These are phyloP conservation scores for Melanerpes formicivorus DNA, from an alignment of 2,113 vertebrate species.

Conservation along the genomic window DNA sequence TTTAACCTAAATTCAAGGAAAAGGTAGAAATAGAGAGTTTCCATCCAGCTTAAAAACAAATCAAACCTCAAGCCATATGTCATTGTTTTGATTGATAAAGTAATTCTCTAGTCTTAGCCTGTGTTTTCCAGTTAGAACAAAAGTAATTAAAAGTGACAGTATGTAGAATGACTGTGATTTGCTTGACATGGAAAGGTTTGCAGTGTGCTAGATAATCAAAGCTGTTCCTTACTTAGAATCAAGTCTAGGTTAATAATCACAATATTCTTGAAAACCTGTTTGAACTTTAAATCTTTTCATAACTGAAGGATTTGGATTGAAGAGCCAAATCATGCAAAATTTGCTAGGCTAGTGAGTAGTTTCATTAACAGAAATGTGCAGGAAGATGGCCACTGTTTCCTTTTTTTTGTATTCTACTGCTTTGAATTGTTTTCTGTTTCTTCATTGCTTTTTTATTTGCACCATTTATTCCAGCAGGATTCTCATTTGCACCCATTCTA, in stretches of 20 bases:
- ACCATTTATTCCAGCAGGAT: conserved; percentile 90
- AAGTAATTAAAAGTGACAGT: not conserved
- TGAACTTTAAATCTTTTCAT: conserved; percentile 26
- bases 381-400: conserved; percentile 73
- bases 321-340: conserved; percentile 6
- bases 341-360: not conserved
- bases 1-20: not conserved
- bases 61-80: not conserved
- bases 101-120: conserved; percentile 7
- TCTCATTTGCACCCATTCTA: conserved; percentile 99
- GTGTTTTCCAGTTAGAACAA: not conserved
- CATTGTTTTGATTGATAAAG: not conserved
- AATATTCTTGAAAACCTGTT: conserved; percentile 6
- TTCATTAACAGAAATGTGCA: conserved; percentile 52
- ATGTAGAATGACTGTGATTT: not conserved
- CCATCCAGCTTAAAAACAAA: conserved; percentile 3
- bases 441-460: conserved; percentile 84
- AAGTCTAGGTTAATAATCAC: not conserved
- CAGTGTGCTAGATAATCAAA: not conserved
- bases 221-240: conserved; percentile 3
- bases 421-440: conserved; percentile 83
- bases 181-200: not conserved
- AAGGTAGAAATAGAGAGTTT: not conserved
- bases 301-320: conserved; percentile 35
- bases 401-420: conserved; percentile 78